Evolutionary conservation across 2,888 invertebrate species (phyloP), one percentile per base, ranked within the genome.

Genomic region (Liodrosophila aerea): DNA sequence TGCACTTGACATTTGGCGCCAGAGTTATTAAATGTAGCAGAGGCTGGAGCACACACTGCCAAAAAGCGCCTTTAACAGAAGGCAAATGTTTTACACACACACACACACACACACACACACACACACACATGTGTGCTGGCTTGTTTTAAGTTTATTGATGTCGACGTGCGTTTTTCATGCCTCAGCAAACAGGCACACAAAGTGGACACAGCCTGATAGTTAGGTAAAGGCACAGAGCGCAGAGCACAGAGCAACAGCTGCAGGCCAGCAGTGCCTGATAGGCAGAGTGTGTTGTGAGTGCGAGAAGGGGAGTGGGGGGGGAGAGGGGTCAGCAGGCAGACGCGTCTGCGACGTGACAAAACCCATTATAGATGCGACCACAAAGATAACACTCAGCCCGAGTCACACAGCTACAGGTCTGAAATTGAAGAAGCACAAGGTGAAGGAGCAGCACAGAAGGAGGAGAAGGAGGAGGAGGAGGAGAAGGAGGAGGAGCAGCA

Each of bases 271-370:
- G n/a, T n/a, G n/a, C n/a, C n/a, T n/a, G n/a, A n/a, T n/a, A 22
- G 22, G 22, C 3, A 22, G 22, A 22, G 22, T 4, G 22, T 4
- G 11, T n/a, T 13, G 13, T 12, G 16, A n/a, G 39, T 0, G 44
- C 0, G 7, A 15, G 18, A 7, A n/a, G 29, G 8, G 1, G 16
- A 1, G 5, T n/a, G 16, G 1, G 7, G 15, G n/a, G 29, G 13
- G 16, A 9, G 18, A 4, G 12, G 5, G 15, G 22, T 16, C 52
- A 40, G 58, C 31, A 47, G 54, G 57, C 84, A 76, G 77, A 67
- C 80, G 75, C 71, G 78, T 77, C 85, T 82, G 85, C 77, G 78
- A 89, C 86, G 86, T 89, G 88, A 89, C 88, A 89, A 89, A 88
- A 89, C 84, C 88, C 85, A 88, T 89, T 89, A 88, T 77, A 88